Conservation (phyloP, 2,797 vertebrate genomes). For the Crenuchus spilurus region DNA sequence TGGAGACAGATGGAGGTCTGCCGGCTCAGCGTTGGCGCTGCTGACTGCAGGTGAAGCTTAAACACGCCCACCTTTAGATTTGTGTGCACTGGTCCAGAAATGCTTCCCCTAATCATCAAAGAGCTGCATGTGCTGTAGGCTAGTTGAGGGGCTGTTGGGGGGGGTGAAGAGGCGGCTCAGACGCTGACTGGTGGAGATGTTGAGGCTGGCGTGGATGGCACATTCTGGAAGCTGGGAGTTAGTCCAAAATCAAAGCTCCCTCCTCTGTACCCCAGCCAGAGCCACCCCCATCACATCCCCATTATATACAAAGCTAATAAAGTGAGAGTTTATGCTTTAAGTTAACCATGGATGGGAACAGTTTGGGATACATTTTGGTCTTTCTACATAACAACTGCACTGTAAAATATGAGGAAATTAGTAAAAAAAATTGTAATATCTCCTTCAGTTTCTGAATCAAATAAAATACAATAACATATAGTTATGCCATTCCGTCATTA, state of each 20-base stretch:
- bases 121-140: neutral
- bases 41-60: conserved; percentile 26
- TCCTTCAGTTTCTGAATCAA: too few species aligned
- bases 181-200: conserved; percentile 13
- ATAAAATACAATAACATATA: too few species aligned
- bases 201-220: conserved; percentile 2
- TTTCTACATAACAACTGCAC: neutral
- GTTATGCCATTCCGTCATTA: too few species aligned
- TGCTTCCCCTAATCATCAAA: conserved; percentile 29
- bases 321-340: neutral
- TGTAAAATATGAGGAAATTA: too few species aligned
- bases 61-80: conserved; percentile 7
- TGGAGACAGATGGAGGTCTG: conserved; percentile 33
- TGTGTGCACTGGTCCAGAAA: conserved; percentile 2
- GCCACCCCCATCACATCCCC: neutral
- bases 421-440: too few species aligned
- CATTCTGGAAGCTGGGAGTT: conserved; percentile 27
- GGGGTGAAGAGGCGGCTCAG: neutral
- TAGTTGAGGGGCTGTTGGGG: neutral
- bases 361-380: neutral
- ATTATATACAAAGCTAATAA: conserved; percentile 17
- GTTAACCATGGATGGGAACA: neutral
- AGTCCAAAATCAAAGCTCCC: conserved; percentile 39
- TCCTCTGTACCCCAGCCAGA: conserved; percentile 45
- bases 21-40: conserved; percentile 3